Evolutionary conservation across 2,797 vertebrate species (phyloP).

Genomic region (Pelodytes ibericus): DNA sequence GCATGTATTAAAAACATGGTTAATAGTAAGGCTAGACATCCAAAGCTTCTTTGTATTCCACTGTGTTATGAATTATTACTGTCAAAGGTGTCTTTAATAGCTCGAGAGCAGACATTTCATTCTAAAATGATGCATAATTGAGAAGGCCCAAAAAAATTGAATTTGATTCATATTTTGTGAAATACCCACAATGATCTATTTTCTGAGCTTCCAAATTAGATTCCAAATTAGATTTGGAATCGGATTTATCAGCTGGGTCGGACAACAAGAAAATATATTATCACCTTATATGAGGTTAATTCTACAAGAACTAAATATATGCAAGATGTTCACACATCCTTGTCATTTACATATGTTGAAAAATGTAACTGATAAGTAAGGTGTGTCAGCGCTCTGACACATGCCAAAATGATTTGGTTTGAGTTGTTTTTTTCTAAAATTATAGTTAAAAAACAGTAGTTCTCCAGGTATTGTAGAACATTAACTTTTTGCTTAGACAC

Average conservation of each 20-base stretch:
- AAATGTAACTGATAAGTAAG: too few relatives aligned
- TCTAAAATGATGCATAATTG: background rate
- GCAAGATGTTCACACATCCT: too few relatives aligned
- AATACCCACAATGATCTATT: background rate
- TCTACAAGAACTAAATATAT: too few relatives aligned
- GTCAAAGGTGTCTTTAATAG: background rate
- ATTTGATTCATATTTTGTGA: background rate
- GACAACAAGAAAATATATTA: background rate
- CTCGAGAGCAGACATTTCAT: background rate
- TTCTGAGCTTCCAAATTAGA: background rate
- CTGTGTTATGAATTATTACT: background rate
- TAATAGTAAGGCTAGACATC: background rate
- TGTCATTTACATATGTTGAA: too few relatives aligned
- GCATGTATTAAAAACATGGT: background rate
- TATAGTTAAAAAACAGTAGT: too few relatives aligned
- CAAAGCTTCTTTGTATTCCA: background rate
- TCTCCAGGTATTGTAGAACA: too few relatives aligned
- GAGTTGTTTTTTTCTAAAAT: too few relatives aligned
- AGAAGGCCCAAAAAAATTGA: background rate
- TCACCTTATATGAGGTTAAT: too few relatives aligned
- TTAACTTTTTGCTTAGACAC: too few relatives aligned
- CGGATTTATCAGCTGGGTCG: background rate
- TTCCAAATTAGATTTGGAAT: background rate
- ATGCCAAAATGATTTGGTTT: too few relatives aligned
- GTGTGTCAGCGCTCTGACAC: too few relatives aligned